Evolutionary conservation across 2,797 vertebrate genomes (phyloP), one percentile per base, ranked within the genome.

Genomic region (Delichon dasypus): DNA sequence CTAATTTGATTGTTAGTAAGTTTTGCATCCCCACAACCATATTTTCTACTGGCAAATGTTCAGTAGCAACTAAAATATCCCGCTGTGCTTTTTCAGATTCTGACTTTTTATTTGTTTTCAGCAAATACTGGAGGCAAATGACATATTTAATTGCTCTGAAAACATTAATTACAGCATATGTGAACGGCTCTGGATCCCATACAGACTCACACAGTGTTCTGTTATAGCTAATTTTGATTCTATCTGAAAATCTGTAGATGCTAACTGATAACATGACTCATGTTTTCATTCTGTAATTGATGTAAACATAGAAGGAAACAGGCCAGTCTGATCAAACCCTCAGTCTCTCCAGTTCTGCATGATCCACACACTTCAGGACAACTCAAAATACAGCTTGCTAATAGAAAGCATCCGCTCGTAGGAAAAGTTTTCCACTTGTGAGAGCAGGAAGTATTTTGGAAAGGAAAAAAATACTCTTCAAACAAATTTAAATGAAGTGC

Each of bases 101-200:
- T 47, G 71, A 44, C 60, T 83, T 83, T 92, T 64, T 76, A 65
- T 89, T 92, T 90, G 60, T 93, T 96, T 95, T 92, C 67, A 85
- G 84, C 77, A 89, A 96, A 95, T 71, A 93, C n/a, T 67, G 34
- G 48, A 89, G 32, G 81, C 20, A 11, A 96, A 88, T 53, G 40
- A 85, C 67, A 89, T 79, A 90, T 78, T 91, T 90, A 93, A 94
- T 89, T 92, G 87, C 87, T 94, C 71, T 73, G 64, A 94, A 96
- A 95, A 90, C 74, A 86, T 58, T 85, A 93, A 94, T 77, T 86
- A 92, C 78, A n/a, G 75, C 75, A 68, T 74, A 91, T 65, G 60
- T 45, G 77, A 94, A 86, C 30, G 66, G 50, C 38, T 89, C 73
- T 72, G 57, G 75, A 80, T 92, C 90, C 60, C 61, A 88, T 22